Evolutionary conservation across 2,888 invertebrate genomes (phyloP).

Genomic region (Heliconius sara): DNA sequence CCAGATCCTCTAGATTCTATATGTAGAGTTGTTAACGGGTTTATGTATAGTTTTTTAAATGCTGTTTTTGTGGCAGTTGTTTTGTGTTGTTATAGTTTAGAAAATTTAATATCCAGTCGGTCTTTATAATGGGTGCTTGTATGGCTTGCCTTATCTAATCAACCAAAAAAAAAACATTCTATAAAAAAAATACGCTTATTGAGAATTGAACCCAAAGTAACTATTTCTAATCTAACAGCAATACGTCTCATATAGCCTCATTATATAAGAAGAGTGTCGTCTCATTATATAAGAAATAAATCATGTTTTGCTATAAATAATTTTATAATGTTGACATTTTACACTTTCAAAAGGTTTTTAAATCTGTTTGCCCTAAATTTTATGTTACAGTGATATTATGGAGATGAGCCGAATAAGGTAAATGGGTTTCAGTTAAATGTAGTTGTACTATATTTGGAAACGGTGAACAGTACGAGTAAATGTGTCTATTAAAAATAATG

Average conservation of each 20-base stretch:
- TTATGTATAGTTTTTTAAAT: background rate
- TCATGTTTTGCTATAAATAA: slow-evolving; percentile 9
- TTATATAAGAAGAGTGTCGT: background rate
- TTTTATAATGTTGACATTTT: slow-evolving; percentile 48
- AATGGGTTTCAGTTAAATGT: slow-evolving; percentile 51
- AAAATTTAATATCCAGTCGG: too few species aligned
- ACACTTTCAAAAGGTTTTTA: slow-evolving; percentile 65
- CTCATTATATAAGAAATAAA: slow-evolving; percentile 2
- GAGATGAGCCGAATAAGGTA: slow-evolving; percentile 66
- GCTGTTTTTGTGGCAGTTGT: background rate
- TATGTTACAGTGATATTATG: slow-evolving; percentile 64
- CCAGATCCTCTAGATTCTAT: slow-evolving; percentile 25
- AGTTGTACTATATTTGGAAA: slow-evolving; percentile 3
- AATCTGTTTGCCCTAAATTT: slow-evolving; percentile 68
- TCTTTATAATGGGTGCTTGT: too few species aligned
- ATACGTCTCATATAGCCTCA: too few species aligned
- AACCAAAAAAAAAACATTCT: too few species aligned
- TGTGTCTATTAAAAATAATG: background rate
- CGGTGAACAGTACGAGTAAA: background rate
- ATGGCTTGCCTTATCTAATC: too few species aligned
- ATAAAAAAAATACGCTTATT: too few species aligned
- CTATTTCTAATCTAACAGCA: too few species aligned
- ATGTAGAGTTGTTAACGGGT: slow-evolving; percentile 13
- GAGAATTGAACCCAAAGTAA: too few species aligned
- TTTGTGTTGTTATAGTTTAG: background rate